phyloP scores from a whole-genome alignment of 2,113 vertebrate genomes.

The Dipodomys ordii region DNA sequence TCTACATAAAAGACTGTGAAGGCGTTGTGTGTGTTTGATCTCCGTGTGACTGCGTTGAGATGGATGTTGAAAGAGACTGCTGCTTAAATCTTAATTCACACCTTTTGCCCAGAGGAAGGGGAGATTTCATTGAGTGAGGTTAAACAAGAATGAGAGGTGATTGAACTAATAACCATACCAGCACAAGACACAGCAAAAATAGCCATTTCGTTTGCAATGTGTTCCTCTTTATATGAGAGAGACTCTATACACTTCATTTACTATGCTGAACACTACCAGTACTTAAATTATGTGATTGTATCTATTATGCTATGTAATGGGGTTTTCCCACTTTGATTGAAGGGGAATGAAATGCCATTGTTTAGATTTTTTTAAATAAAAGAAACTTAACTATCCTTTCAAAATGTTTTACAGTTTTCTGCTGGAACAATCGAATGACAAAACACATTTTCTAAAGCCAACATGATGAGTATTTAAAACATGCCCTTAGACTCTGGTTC shows the following conservation, averaged over 20 bases:
- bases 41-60: neutral
- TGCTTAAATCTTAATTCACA: conserved; percentile 59
- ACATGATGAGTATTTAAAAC: neutral
- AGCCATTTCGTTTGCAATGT: neutral
- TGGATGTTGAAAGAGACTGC: conserved; percentile 20
- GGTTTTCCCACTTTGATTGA: neutral
- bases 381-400: neutral
- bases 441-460: neutral
- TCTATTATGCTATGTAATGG: neutral
- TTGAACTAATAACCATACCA: neutral
- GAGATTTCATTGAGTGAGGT: neutral
- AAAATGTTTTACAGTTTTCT: conserved; percentile 49
- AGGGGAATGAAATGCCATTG: neutral
- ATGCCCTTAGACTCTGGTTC: neutral
- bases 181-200: neutral
- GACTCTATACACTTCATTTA: neutral
- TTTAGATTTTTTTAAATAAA: neutral
- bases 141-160: neutral
- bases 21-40: conserved; percentile 53
- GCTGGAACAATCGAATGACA: neutral
- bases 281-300: neutral
- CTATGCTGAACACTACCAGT: neutral
- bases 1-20: conserved; percentile 53
- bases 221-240: neutral
- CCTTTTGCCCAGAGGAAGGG: neutral